Base-by-base conservation (phyloP, 2,797 vertebrate genomes). In the Denticeps clupeoides region DNA sequence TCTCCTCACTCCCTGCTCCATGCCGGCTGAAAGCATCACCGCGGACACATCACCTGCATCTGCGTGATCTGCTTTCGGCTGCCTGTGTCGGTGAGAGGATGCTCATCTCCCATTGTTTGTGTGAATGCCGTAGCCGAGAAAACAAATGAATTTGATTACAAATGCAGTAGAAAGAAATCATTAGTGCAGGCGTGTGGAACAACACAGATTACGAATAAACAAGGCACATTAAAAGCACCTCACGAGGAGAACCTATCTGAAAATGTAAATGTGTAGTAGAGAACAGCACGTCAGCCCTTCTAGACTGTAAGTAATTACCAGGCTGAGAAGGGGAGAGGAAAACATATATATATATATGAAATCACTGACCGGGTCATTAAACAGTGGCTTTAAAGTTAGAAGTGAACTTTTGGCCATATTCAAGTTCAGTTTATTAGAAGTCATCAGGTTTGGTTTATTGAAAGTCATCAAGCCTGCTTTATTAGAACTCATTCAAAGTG, bases 111-210 rank as follows among this genome's bases (percentile, higher is more conserved):
- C 84, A 82, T 81, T 78, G 80, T 79, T 77, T 78, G 76, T 78
- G 74, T 77, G 79, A 81, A 78, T 71, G 64, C 69, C 80, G 73
- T 58, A 78, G 80, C 79, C 73, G 78, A 73, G 78, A 75, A 68
- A 87, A 86, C 80, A 84, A 87, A 88, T 83, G 75, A 80, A 87
- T 84, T 83, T 86, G 84, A 87, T 87, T 87, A 84, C 74, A 81
- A 83, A 82, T 82, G 79, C 73, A 74, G 79, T 77, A 78, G 79
- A 77, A 71, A 79, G 81, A 82, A 85, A 82, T 85, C 82, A 83
- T 86, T 86, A 84, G 80, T 75, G 78, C 82, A 80, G 73, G 64
- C 74, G 70, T 68, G 79, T 75, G 81, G 80, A 85, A 86, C 79
- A 31, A 68, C 73, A 71, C 41, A 50, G 77, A 82, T 83, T 79